Evolutionary conservation across 2,888 invertebrate species (phyloP).

Genomic region (Prenolepis imparis): DNA sequence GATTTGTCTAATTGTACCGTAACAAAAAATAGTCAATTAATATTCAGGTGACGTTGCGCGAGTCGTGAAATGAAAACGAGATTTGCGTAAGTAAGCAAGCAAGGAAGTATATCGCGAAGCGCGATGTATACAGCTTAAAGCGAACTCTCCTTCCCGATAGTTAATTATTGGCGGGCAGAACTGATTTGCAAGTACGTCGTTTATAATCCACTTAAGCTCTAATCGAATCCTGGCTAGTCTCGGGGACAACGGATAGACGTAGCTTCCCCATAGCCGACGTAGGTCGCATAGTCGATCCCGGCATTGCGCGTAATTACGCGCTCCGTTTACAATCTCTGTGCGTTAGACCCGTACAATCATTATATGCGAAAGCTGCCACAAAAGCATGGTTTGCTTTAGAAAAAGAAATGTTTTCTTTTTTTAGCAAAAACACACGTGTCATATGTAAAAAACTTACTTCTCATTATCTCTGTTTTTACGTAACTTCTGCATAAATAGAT

Average conservation of each 20-base stretch:
- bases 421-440: too few relatives aligned
- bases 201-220: slow-evolving; percentile 77
- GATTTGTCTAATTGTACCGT: too few relatives aligned
- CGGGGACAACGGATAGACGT: slow-evolving; percentile 70
- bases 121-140: slow-evolving; percentile 66
- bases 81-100: slow-evolving; percentile 24
- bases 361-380: too few relatives aligned
- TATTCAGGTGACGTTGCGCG: background rate
- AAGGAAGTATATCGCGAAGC: background rate
- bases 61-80: slow-evolving; percentile 28
- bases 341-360: background rate
- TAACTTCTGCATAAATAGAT: too few relatives aligned
- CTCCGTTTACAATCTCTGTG: slow-evolving; percentile 42
- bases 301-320: slow-evolving; percentile 58
- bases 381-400: too few relatives aligned
- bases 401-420: too few relatives aligned
- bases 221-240: slow-evolving; percentile 73
- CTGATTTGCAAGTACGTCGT: slow-evolving; percentile 78
- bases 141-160: slow-evolving; percentile 77
- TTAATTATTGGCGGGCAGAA: slow-evolving; percentile 76
- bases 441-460: too few relatives aligned
- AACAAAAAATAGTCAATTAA: background rate
- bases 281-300: slow-evolving; percentile 56
- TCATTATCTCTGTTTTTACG: too few relatives aligned
- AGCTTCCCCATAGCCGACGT: slow-evolving; percentile 36